A percentile compares a stretch with the other conserved stretches of the same genome.
These are phyloP conservation scores for Nannoperca australis DNA, from an alignment of 2,797 vertebrate species.

Conservation along the genomic window DNA sequence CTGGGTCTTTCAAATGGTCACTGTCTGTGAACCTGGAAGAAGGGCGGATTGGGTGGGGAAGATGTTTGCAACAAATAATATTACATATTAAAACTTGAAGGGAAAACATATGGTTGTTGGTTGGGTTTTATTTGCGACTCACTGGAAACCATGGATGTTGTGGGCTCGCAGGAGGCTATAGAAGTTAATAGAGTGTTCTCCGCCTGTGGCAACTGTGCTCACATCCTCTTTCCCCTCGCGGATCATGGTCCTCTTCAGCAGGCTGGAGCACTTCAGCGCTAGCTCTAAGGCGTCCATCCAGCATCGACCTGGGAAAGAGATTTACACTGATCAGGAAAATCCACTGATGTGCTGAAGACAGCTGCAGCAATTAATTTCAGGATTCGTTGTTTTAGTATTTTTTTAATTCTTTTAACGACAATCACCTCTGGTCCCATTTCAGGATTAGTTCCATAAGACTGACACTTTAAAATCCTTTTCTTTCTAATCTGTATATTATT, in stretches of 20 bases:
- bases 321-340: constrained; percentile 1
- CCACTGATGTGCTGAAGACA: neutral
- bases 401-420: too few species aligned
- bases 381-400: neutral
- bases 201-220: constrained; percentile 78
- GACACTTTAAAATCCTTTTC: neutral
- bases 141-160: constrained; percentile 95
- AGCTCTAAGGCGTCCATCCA: constrained; percentile 99
- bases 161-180: constrained; percentile 95
- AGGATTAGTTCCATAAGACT: neutral
- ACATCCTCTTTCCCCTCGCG: constrained; percentile 96
- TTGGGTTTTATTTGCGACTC: constrained; percentile 66
- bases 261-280: constrained; percentile 96
- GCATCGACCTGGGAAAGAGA: constrained; percentile 89
- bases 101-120: neutral
- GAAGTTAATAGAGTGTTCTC: constrained; percentile 91
- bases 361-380: neutral
- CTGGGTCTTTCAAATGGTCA: constrained; percentile 96
- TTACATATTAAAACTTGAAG: neutral
- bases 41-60: rapidly evolving
- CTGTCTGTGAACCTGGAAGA: constrained; percentile 91
- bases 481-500: neutral
- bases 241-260: constrained; percentile 98
- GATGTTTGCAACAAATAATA: neutral
- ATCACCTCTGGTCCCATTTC: too few species aligned